phyloP scores from a whole-genome alignment of 2,888 invertebrate species.

The Cerastis leucographa region DNA sequence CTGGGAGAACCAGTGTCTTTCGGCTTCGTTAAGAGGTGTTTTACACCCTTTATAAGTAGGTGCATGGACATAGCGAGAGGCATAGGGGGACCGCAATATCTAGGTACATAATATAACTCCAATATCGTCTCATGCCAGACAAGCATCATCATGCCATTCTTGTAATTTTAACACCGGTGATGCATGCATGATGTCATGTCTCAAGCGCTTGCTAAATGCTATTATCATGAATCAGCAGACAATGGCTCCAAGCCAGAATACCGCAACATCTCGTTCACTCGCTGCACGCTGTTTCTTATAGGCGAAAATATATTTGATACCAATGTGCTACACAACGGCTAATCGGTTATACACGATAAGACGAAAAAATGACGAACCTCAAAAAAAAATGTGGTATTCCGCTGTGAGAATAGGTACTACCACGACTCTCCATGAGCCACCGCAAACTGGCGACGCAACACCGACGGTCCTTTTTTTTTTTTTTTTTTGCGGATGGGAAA shows the following conservation, averaged over 20 bases:
- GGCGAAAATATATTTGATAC: neutral
- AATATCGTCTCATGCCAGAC: no score
- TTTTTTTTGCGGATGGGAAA: no score
- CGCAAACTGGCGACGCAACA: no score
- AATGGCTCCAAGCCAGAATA: slow-evolving; percentile 43
- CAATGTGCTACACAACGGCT: neutral
- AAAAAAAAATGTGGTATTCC: neutral
- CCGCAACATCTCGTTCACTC: neutral
- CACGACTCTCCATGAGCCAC: neutral
- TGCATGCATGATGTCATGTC: slow-evolving; percentile 36
- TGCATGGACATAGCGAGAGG: neutral
- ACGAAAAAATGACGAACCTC: neutral
- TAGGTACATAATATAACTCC: neutral
- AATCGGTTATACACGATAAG: neutral
- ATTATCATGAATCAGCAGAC: slow-evolving; percentile 34
- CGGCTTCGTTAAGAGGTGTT: no score
- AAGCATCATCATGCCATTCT: neutral
- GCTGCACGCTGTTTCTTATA: neutral
- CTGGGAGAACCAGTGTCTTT: no score
- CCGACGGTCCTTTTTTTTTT: no score
- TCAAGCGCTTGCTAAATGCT: slow-evolving; percentile 10
- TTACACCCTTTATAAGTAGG: no score
- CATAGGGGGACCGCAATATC: neutral
- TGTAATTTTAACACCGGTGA: slow-evolving; percentile 9
- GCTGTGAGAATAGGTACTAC: no score